Evolutionary conservation across 2,113 vertebrate genomes (phyloP).

Genomic region (Speoplatyrhinus poulsoni): DNA sequence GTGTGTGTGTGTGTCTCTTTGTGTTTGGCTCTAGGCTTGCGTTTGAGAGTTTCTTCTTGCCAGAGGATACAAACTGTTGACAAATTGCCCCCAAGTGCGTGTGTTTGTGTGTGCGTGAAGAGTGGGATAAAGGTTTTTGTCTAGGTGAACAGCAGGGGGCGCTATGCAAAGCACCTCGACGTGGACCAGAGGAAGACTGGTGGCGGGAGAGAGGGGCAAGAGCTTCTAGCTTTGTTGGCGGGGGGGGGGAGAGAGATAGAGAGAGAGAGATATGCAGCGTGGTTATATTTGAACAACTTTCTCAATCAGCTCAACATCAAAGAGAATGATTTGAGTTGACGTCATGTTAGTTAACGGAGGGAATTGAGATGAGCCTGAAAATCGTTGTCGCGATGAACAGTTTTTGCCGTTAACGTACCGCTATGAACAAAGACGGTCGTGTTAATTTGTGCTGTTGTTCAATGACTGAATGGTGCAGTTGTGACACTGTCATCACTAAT

Average conservation of each 20-base stretch:
- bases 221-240: not conserved
- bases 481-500: no score
- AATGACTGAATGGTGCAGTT: no score
- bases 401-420: no score
- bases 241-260: not conserved
- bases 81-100: conserved; percentile 2
- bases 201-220: not conserved
- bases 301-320: no score
- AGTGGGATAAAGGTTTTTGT: not conserved
- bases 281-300: no score
- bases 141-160: not conserved
- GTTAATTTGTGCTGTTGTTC: no score
- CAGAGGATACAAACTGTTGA: conserved; percentile 41
- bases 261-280: not conserved
- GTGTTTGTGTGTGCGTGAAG: conserved; percentile 1
- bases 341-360: no score
- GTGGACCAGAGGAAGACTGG: conserved; percentile 20
- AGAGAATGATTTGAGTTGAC: no score
- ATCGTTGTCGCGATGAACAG: no score
- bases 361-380: no score
- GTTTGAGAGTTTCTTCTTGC: no score
- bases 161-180: not conserved
- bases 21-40: not conserved
- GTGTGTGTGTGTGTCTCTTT: conserved; percentile 24
- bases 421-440: no score